Conservation (phyloP, 2,888 invertebrate genomes). For the Seira musarum region DNA sequence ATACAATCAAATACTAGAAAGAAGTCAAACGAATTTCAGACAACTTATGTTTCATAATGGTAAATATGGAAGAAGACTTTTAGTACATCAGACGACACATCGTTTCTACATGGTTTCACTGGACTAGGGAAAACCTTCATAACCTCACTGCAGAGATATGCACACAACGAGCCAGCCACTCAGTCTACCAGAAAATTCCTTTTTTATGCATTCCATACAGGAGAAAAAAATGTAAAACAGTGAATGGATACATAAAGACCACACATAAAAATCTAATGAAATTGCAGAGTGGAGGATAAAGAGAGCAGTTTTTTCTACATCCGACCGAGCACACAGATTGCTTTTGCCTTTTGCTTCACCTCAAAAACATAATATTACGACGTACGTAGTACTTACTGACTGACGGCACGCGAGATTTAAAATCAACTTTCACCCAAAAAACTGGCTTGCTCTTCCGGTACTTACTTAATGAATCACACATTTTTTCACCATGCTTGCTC, state of each 20-base stretch:
- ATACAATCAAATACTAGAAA: neutral
- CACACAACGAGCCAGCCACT: no score
- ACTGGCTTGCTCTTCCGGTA: slow-evolving; percentile 18
- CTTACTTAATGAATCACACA: slow-evolving; percentile 48
- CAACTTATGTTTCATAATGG: neutral
- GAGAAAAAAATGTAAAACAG: neutral
- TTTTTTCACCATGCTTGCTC: slow-evolving; percentile 43
- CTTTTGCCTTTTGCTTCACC: neutral
- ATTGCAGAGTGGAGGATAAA: neutral
- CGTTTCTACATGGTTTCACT: slow-evolving; percentile 22
- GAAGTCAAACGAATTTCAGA: neutral
- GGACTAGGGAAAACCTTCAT: no score
- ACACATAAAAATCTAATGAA: neutral
- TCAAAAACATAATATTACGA: neutral
- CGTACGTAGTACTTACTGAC: no score
- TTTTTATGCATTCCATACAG: no score
- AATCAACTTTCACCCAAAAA: slow-evolving; percentile 22
- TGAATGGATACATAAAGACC: neutral
- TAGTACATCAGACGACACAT: neutral
- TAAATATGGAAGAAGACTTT: neutral
- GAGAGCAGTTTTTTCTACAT: neutral
- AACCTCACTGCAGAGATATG: neutral
- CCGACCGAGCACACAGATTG: neutral
- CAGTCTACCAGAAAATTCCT: no score
- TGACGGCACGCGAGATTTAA: slow-evolving; percentile 12